Conservation (phyloP, 2,113 vertebrate genomes). For the Tachysurus fulvidraco region DNA sequence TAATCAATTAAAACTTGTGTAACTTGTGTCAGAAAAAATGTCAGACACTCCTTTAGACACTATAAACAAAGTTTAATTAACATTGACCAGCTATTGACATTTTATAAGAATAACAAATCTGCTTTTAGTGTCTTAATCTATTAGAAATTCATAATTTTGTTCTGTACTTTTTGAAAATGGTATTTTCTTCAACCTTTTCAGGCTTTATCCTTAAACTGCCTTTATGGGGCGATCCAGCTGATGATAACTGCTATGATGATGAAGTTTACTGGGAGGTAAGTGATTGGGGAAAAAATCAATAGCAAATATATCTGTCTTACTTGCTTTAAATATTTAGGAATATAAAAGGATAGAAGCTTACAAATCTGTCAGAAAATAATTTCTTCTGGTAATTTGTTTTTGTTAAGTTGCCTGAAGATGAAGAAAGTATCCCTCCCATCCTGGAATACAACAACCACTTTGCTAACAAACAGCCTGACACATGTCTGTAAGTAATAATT, state of each 20-base stretch:
- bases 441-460: constrained; percentile 77
- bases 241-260: constrained; percentile 93
- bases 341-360: background rate
- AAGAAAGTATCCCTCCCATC: constrained; percentile 71
- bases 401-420: constrained; percentile 83
- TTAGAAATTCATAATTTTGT: background rate
- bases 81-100: background rate
- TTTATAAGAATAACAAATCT: background rate
- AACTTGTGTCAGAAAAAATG: background rate
- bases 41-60: background rate
- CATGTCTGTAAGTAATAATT: constrained; percentile 60
- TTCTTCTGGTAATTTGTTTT: background rate
- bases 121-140: background rate
- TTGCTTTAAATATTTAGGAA: too few relatives aligned
- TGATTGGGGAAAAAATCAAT: background rate
- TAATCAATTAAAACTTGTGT: background rate
- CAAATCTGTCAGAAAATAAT: background rate
- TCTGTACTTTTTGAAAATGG: background rate
- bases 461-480: constrained; percentile 64
- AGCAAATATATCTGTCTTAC: background rate
- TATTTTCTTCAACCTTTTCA: constrained; percentile 54
- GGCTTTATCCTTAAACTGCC: constrained; percentile 88
- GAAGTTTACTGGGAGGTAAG: constrained; percentile 93
- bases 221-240: constrained; percentile 84
- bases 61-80: background rate